Evolutionary conservation across 2,113 vertebrate species (phyloP), one percentile per base, ranked within the genome.

Genomic region (Bettongia penicillata): DNA sequence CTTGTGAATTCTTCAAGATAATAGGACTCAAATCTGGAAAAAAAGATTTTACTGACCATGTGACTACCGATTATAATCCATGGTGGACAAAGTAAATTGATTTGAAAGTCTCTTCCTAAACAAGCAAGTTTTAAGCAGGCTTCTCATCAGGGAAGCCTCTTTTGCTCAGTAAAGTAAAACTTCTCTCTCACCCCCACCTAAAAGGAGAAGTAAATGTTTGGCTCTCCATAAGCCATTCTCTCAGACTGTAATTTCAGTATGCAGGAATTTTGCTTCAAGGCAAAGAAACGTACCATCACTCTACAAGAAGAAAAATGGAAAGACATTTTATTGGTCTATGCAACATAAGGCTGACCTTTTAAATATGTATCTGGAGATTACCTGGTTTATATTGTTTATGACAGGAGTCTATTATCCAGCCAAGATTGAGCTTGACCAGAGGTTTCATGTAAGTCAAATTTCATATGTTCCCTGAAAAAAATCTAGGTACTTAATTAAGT

Each of bases 301-400:
- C 95, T 2, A 61, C 22, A 97, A 90, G 92, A 77, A 51, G 52
- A 3, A 96, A 90, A 94, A 61, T 19, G 0, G 23, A 92, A 93
- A 95, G 2, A 16, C 23, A 94, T 49, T 96, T 55, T 95, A 10
- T 53, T 93, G 8, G 9, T 94, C 57, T 90, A 3, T 77, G 25
- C 51, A 57, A 14, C 52, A 96, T 52, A 93, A 28, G 4, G 9
- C 43, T 97, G 90, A 97, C 28, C 91, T 97, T 95, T 92, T 91
- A 95, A 97, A 96, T 96, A 93, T 77, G 9, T 92, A 95, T 90
- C 37, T 28, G 94, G 84, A 96, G 55, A 95, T 94, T 95, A 90
- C 92, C n/a, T 96, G 90, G 25, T 48, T 51, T 94, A 28, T 94
- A 2, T 12, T 96, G 24, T 51, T 94, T 94, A 92, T 95, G 53